phyloP scores from a whole-genome alignment of 2,888 invertebrate genomes.

The Nebria brevicollis region DNA sequence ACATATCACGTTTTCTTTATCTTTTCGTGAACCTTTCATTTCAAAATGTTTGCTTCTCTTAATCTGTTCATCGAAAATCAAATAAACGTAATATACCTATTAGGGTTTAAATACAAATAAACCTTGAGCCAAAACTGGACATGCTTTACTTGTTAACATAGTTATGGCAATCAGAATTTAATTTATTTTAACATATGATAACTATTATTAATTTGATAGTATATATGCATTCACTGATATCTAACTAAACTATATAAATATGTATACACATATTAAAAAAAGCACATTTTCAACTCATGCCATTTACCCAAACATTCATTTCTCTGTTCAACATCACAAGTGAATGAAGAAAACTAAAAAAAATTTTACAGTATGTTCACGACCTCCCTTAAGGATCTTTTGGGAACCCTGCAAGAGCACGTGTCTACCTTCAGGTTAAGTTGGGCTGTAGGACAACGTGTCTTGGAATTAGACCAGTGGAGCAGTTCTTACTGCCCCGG shows the following conservation, averaged over 20 bases:
- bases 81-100: not conserved
- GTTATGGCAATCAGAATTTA: too few species aligned
- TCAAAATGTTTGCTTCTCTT: not conserved
- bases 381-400: not conserved
- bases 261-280: not conserved
- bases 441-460: not conserved
- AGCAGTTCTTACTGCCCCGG: not conserved
- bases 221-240: not conserved
- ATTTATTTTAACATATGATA: too few species aligned
- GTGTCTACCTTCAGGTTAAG: not conserved
- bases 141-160: too few species aligned
- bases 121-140: not conserved
- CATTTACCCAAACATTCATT: not conserved
- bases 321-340: not conserved
- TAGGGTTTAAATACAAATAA: not conserved
- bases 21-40: not conserved
- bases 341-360: not conserved
- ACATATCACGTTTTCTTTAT: not conserved
- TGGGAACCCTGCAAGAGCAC: not conserved
- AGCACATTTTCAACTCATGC: not conserved
- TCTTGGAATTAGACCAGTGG: not conserved
- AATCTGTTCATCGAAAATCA: not conserved
- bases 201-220: not conserved
- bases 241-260: not conserved
- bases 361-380: not conserved